Conservation (phyloP, 2,888 invertebrate species). For the Spisula subtruncata region DNA sequence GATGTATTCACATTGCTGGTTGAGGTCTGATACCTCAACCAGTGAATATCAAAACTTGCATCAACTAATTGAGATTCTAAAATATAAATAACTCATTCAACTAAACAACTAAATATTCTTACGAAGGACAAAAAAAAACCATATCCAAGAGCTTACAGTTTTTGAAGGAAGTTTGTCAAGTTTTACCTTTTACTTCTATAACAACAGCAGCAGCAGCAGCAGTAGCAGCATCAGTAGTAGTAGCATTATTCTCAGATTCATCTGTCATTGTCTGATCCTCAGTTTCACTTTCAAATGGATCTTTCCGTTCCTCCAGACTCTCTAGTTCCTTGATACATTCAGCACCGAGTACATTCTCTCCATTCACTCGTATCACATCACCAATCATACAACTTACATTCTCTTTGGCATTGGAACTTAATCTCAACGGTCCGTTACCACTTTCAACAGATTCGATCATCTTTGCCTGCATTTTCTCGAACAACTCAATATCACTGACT, state of each 20-base stretch:
- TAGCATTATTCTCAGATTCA: not conserved
- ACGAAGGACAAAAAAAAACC: too few species aligned
- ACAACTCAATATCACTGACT: slow-evolving; percentile 51
- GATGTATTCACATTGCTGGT: too few species aligned
- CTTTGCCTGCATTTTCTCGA: slow-evolving; percentile 62
- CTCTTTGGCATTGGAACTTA: not conserved
- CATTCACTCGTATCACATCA: not conserved
- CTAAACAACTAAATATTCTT: too few species aligned
- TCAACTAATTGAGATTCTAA: too few species aligned
- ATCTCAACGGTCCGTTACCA: slow-evolving; percentile 47
- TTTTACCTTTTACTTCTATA: slow-evolving; percentile 21
- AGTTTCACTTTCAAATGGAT: slow-evolving; percentile 27
- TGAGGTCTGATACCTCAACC: too few species aligned
- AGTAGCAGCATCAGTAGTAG: too few species aligned
- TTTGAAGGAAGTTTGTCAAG: not conserved
- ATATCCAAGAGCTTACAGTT: not conserved
- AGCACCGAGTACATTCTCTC: slow-evolving; percentile 1
- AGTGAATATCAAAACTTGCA: too few species aligned
- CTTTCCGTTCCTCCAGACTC: slow-evolving; percentile 31
- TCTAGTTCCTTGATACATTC: slow-evolving; percentile 42
- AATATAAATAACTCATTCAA: too few species aligned
- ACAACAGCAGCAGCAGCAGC: not conserved
- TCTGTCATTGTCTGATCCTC: slow-evolving; percentile 28
- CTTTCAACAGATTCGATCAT: slow-evolving; percentile 61
- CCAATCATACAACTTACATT: not conserved